These are phyloP conservation scores for Meteorus colon DNA, from an alignment of 2,888 invertebrate genomes.

Conservation along the genomic window DNA sequence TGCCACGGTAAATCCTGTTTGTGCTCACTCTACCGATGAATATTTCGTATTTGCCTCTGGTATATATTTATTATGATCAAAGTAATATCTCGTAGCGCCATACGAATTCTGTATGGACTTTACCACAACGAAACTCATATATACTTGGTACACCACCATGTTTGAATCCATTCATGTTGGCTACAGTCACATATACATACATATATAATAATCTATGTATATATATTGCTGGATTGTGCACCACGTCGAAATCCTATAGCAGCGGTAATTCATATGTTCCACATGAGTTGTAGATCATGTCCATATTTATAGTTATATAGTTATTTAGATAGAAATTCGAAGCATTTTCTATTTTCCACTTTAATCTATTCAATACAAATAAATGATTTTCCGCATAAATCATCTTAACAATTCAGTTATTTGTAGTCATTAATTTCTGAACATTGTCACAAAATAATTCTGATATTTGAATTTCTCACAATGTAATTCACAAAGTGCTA, in stretches of 20 bases:
- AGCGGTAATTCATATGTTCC: slow-evolving; percentile 39
- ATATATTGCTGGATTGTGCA: not conserved
- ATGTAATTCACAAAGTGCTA: too few species aligned
- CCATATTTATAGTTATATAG: slow-evolving; percentile 6
- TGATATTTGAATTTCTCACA: too few species aligned
- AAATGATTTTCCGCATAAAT: too few species aligned
- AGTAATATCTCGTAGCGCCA: slow-evolving; percentile 36
- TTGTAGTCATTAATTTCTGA: too few species aligned
- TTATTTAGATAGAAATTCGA: too few species aligned
- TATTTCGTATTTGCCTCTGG: slow-evolving; percentile 8
- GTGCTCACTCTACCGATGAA: not conserved
- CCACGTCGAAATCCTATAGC: slow-evolving; percentile 37
- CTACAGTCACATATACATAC: not conserved
- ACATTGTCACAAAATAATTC: too few species aligned
- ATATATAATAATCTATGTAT: not conserved
- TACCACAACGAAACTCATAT: slow-evolving; percentile 21
- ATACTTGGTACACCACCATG: slow-evolving; percentile 3
- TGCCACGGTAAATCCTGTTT: not conserved
- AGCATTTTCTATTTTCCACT: too few species aligned
- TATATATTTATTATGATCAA: slow-evolving; percentile 35
- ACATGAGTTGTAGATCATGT: slow-evolving; percentile 29
- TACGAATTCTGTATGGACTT: not conserved
- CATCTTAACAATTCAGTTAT: too few species aligned
- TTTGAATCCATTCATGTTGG: not conserved
- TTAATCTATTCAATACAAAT: too few species aligned